These are phyloP conservation scores for Phrixothrix hirtus DNA, from an alignment of 2,888 invertebrate genomes.

Conservation along the genomic window DNA sequence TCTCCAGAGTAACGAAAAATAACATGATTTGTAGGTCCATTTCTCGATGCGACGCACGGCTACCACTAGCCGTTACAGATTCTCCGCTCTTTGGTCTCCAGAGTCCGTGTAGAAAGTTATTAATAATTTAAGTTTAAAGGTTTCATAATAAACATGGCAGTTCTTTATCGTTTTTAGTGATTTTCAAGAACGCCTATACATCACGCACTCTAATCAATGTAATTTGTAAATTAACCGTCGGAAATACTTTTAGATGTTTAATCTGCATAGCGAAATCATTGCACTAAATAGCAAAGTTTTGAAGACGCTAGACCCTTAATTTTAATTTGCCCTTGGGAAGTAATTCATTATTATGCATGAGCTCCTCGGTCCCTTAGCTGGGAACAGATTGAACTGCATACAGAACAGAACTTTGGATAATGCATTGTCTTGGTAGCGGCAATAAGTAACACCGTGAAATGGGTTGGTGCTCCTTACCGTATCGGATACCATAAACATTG, in stretches of 20 bases:
- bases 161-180: no score
- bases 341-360: constrained; percentile 60
- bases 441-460: constrained; percentile 51
- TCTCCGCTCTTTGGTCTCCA: constrained; percentile 38
- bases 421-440: constrained; percentile 40
- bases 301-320: constrained; percentile 57
- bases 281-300: constrained; percentile 58
- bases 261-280: constrained; percentile 58
- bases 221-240: constrained; percentile 14
- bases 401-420: constrained; percentile 55
- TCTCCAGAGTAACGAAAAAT: constrained; percentile 44
- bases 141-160: no score
- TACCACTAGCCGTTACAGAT: constrained; percentile 41
- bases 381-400: constrained; percentile 56
- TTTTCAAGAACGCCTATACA: no score
- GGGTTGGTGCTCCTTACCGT: constrained; percentile 37
- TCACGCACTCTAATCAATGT: no score
- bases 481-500: constrained; percentile 30
- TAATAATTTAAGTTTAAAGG: constrained; percentile 49
- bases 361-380: constrained; percentile 49
- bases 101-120: constrained; percentile 39
- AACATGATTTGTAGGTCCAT: constrained; percentile 49
- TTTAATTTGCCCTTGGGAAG: constrained; percentile 59
- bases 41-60: constrained; percentile 46
- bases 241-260: constrained; percentile 39